Conservation (phyloP, 1,140 invertebrate species). For the Meloidogyne chitwoodi region DNA sequence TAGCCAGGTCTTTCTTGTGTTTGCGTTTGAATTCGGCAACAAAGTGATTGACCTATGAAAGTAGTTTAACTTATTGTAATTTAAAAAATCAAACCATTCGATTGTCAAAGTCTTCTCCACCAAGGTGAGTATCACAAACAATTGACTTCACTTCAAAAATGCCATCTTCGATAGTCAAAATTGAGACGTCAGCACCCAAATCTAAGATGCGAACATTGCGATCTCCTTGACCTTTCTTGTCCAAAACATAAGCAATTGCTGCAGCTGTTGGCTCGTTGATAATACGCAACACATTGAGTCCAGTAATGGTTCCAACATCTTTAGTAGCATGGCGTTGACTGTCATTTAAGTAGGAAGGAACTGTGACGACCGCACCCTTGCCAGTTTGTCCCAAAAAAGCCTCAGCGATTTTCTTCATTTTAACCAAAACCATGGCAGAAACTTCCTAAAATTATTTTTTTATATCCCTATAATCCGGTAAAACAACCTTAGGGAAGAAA, state of each 20-base stretch:
- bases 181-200: constrained; percentile 91
- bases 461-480: constrained; percentile 61
- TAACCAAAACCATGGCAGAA: no score
- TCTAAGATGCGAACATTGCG: constrained; percentile 73
- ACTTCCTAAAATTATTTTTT: constrained; percentile 74
- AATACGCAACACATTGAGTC: no score
- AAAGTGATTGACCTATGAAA: constrained; percentile 78
- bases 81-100: background rate
- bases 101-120: constrained; percentile 95
- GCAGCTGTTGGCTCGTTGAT: no score
- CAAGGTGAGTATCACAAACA: constrained; percentile 88
- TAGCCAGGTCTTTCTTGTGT: no score
- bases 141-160: constrained; percentile 94
- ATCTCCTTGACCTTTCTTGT: no score
- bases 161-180: constrained; percentile 88
- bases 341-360: no score
- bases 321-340: no score
- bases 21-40: constrained; percentile 93
- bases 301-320: no score
- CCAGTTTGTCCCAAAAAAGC: no score
- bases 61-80: background rate
- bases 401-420: no score
- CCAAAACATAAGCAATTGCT: no score
- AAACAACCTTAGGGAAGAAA: constrained; percentile 66
- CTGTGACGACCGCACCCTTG: no score